Conservation (phyloP, 2,113 vertebrate genomes). For the Rhipidura dahli region DNA sequence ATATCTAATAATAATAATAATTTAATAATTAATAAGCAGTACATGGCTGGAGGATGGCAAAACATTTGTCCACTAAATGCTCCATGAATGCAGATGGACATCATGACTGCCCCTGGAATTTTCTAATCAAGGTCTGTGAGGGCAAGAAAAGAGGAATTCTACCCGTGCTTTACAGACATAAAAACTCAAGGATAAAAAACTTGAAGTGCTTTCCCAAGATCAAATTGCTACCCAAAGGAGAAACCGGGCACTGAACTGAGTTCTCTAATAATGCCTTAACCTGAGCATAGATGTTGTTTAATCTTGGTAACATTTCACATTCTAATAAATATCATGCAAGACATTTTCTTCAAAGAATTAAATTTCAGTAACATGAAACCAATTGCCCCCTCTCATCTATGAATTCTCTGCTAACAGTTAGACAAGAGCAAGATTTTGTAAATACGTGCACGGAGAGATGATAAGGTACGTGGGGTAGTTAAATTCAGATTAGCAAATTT, state of each 20-base stretch:
- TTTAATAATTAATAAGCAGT: not conserved
- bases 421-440: not conserved
- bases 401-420: not conserved
- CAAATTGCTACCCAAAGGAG: not conserved
- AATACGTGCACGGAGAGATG: not conserved
- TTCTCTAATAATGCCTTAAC: not conserved
- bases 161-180: not conserved
- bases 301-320: not conserved
- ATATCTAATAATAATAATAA: not conserved
- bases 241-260: fast-evolving
- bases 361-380: not conserved
- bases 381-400: not conserved
- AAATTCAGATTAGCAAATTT: conserved; percentile 6
- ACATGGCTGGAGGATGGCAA: not conserved
- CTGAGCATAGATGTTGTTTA: not conserved
- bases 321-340: not conserved
- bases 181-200: not conserved
- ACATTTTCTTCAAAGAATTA: not conserved
- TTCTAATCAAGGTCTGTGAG: not conserved
- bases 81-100: not conserved
- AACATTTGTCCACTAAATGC: not conserved
- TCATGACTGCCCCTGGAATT: not conserved
- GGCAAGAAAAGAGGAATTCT: not conserved
- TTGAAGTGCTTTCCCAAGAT: not conserved
- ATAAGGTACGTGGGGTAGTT: not conserved